phyloP scores from a whole-genome alignment of 1,140 invertebrate species.

The Melanaphis sacchari region DNA sequence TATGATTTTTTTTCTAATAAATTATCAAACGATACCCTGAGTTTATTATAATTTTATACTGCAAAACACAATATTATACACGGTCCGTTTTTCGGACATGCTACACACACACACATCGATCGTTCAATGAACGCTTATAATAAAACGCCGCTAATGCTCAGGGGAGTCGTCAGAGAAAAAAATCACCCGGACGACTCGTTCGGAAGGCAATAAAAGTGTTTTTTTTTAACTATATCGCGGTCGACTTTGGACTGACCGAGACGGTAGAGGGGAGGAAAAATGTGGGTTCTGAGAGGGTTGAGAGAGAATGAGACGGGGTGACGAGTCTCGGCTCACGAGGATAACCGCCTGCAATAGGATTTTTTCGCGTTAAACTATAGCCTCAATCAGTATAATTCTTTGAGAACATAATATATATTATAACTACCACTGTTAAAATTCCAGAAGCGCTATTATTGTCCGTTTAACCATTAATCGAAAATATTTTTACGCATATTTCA shows the following conservation, averaged over 20 bases:
- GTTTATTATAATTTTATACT: slow-evolving; percentile 31
- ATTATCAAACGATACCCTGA: background rate
- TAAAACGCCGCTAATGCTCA: slow-evolving; percentile 6
- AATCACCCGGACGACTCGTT: background rate
- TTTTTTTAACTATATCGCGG: slow-evolving; percentile 28
- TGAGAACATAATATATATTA: background rate
- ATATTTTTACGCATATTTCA: background rate
- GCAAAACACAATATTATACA: background rate
- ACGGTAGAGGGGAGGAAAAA: background rate
- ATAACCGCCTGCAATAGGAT: background rate
- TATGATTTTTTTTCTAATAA: slow-evolving; percentile 9
- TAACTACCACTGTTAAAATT: background rate
- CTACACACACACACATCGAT: background rate
- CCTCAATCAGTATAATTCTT: background rate
- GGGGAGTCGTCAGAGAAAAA: slow-evolving; percentile 6
- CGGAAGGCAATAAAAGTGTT: slow-evolving; percentile 41
- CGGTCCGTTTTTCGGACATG: background rate
- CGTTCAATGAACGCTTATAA: background rate
- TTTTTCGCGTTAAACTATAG: background rate
- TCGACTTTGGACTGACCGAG: background rate
- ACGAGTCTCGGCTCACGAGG: background rate
- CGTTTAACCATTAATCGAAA: background rate
- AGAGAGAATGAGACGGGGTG: background rate
- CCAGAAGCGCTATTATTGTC: background rate
- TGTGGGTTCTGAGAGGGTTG: background rate